phyloP scores from a whole-genome alignment of 1,140 invertebrate genomes.

The Andricus grossulariae region DNA sequence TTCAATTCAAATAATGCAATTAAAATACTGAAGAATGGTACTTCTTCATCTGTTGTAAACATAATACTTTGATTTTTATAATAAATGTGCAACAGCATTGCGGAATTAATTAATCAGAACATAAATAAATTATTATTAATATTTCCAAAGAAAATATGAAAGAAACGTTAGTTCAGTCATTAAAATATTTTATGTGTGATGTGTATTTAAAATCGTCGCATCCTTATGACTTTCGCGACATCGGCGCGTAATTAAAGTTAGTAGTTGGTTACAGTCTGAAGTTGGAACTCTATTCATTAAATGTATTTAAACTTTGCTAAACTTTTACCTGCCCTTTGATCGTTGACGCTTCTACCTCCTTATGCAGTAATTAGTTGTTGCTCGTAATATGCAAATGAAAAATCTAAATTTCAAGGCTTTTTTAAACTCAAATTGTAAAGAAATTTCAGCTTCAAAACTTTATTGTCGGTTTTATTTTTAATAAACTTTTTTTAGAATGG shows the following conservation, averaged over 20 bases:
- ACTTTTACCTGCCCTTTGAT: neutral
- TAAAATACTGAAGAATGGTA: too few relatives aligned
- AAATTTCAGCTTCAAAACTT: too few relatives aligned
- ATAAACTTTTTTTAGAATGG: neutral
- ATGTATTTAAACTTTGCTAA: conserved; percentile 1
- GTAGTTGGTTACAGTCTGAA: conserved; percentile 29
- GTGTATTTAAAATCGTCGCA: conserved; percentile 5
- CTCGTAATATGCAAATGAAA: neutral
- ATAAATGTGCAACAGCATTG: too few relatives aligned
- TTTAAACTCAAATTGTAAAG: neutral
- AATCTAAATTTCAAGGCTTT: neutral
- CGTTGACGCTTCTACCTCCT: neutral
- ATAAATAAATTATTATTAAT: too few relatives aligned
- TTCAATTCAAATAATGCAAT: too few relatives aligned
- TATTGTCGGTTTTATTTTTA: too few relatives aligned
- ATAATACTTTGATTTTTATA: too few relatives aligned
- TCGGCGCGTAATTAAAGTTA: conserved; percentile 33
- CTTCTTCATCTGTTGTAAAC: too few relatives aligned
- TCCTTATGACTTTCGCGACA: neutral
- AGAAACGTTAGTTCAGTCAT: too few relatives aligned
- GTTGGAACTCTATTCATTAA: conserved; percentile 39
- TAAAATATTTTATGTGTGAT: too few relatives aligned
- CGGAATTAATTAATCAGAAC: too few relatives aligned
- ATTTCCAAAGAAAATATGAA: too few relatives aligned
- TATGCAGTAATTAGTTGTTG: neutral